Percentiles rank a stretch among this genome's conserved stretches.
These are phyloP conservation scores for Sitobion miscanthi DNA, from an alignment of 1,140 invertebrate species.

Conservation along the genomic window DNA sequence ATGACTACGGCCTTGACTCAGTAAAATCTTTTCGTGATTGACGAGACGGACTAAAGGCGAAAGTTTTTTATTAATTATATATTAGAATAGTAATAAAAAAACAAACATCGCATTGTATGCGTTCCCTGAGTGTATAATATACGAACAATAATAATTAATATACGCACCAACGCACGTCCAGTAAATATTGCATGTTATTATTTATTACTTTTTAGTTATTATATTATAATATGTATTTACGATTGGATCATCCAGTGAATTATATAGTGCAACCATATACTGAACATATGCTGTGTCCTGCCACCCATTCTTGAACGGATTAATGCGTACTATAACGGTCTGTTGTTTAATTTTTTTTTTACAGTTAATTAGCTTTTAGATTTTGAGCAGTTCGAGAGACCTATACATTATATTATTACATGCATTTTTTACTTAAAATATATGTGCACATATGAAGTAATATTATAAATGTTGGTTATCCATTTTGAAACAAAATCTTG, in stretches of 20 bases:
- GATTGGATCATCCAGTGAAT: background rate
- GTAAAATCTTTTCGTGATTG: constrained; percentile 27
- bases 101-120: background rate
- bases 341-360: background rate
- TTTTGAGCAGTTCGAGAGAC: background rate
- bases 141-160: background rate
- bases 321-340: background rate
- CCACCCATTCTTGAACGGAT: background rate
- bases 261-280: background rate
- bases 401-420: background rate
- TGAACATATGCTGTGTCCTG: background rate
- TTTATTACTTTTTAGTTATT: background rate
- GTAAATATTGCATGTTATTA: background rate
- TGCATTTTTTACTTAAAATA: background rate
- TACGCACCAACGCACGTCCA: background rate
- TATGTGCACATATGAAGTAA: too few relatives aligned
- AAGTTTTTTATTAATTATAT: constrained; percentile 6
- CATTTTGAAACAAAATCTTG: background rate
- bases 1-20: constrained; percentile 26
- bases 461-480: background rate
- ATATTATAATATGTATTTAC: constrained; percentile 7
- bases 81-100: constrained; percentile 7
- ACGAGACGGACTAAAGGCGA: constrained; percentile 26
- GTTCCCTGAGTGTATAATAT: background rate
- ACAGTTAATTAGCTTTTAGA: background rate